Evolutionary conservation across 2,797 vertebrate species (phyloP), one percentile per base, ranked within the genome.

Genomic region (Sibirionetta formosa): DNA sequence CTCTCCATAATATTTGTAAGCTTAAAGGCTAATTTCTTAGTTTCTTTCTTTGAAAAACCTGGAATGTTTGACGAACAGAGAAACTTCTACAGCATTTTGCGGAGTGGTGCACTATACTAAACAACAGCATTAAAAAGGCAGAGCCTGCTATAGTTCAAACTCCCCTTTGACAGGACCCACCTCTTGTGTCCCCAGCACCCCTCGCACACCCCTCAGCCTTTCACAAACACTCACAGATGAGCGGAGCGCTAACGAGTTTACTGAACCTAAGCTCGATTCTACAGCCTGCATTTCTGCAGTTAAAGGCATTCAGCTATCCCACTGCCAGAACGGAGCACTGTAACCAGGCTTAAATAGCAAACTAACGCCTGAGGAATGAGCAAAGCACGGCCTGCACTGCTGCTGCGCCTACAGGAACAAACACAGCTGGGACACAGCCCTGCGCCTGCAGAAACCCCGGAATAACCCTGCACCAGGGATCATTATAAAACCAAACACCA

Each of bases 201-300:
- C 4, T 3, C 9, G 1, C 5, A 4, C 7, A 38, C 1, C 33
- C 20, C 61, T 7, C 54, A 11, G 61, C 42, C 50, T 58, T 40
- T 36, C 44, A 17, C n/a, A 57, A 48, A 14, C 7, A 26, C 11
- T n/a, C 42, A 3, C 2, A 35, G 27, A 64, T 14, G 26, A 38
- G 8, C 38, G 0, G 4, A 75, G 27, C 0, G 0, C 66, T 46
- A 36, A 82, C 64, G 51, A 93, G 18, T 11, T 65, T 8, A 64
- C 36, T 10, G 14, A 0, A 77, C 10, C 29, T 11, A 68, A 0
- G 3, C 14, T 50, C 40, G 68, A 77, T 51, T 53, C 48, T 64
- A 16, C 40, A 26, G 23, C 22, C 9, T 1, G 2, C n/a, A 19
- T 44, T 83, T 79, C 29, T 40, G 6, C 61, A 80, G 40, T 13